Base-by-base conservation (phyloP, 2,888 invertebrate genomes). In the Plagiodera versicolora region DNA sequence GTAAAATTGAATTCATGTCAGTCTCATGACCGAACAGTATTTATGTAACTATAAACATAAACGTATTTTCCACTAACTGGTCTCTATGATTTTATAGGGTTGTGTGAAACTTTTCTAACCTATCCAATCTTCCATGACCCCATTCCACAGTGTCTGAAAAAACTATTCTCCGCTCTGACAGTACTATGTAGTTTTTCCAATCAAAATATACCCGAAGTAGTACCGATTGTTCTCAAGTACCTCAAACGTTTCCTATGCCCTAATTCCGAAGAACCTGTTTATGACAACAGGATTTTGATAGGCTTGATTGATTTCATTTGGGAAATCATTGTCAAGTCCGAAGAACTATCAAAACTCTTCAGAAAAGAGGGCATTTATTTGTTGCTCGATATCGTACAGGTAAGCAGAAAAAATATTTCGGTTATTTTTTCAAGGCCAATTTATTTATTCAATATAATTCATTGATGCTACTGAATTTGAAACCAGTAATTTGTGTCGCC, bases 251-350 rank as follows among this genome's bases (percentile, higher is more conserved):
- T 69, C 46, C 47, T 69, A 19, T 35, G 62, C 14, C 70, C 70
- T 8, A 45, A 62, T 6, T 32, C 51, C 14, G 58, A 72, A 3
- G 79, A 81, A 63, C 73, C 75, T 39, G 61, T 75, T 30, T 66
- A 76, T 39, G 76, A 81, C 61, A 70, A 72, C 24, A 79, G 77
- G 61, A 68, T 82, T 32, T 61, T 81, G n/a, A 72, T 82, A 55
- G 74, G 77, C 16, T 70, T 76, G 10, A 74, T 82, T 18, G 75
- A 77, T 54, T 81, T 79, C 59, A 68, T 82, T 20, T 83, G 83
- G 83, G 75, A 79, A 54, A 73, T 74, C 52, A 66, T 81, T 20
- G 58, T 76, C 1, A 64, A 67, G 59, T 73, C 72, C 52, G 67
- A 75, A 2, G 54, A 45, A 9, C 72, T 69, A 28, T 67, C 77